Base-by-base conservation (phyloP, 2,113 vertebrate genomes). In the Panthera uncia region DNA sequence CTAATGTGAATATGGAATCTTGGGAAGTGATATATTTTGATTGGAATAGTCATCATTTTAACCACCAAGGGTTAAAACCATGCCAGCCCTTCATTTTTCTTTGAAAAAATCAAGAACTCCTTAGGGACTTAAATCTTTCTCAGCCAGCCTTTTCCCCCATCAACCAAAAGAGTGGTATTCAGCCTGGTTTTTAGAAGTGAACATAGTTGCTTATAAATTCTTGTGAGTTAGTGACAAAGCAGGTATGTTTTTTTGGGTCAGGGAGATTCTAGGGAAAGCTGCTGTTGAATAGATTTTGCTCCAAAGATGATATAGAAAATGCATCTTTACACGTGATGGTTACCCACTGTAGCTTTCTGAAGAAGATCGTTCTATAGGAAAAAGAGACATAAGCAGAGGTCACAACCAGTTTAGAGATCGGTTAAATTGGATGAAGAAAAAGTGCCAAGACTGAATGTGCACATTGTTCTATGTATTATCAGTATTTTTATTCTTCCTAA, bases 261-360 rank as follows among this genome's bases (percentile, higher is more conserved):
- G 4, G 16, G 33, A 61, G 27, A 69, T 89, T 89, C 33, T 73
- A 74, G 80, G 76, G 76, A 84, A 45, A 66, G 50, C 66, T 65
- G 68, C 33, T 81, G 57, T 21, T 79, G 68, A 81, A 48, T 52
- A 94, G 61, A 29, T 69, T 96, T 95, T 80, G 41, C 88, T 93
- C 69, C 61, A 48, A 97, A 92, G 92, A 86, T 90, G 81, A 83
- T 78, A 78, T 27, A 89, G 92, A 96, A 78, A 94, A 89, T 96
- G 73, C 50, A 79, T 91, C 79, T 96, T 93, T 74, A 73, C 76
- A 78, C 25, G 13, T 78, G 57, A 63, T 25, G 29, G 31, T 89
- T 89, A 91, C 27, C 27, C 52, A 74, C 57, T 66, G 19, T 61
- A 96, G 38, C 71, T 89, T 94, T 92, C 63, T 73, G 48, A 88